Base-by-base conservation (phyloP, 2,113 vertebrate species). In the Mastomys coucha region DNA sequence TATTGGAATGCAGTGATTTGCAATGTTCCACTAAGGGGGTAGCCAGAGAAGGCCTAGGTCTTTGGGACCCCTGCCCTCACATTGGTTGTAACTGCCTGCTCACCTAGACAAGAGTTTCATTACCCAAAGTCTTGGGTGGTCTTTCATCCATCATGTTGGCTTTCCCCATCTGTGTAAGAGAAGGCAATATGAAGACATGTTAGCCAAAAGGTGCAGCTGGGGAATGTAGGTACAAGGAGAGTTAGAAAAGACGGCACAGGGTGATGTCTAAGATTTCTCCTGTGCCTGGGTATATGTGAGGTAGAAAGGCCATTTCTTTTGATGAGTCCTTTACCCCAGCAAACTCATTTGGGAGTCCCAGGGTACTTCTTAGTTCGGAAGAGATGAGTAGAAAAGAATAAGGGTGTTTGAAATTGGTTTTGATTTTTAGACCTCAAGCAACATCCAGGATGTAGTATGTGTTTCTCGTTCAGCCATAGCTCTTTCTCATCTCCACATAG, bases 81-180 rank as follows among this genome's bases (percentile, higher is more conserved):
- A 6, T 5, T 91, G 76, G 7, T 31, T 86, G 51, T 17, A 76
- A 17, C 19, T 58, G 16, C 13, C 20, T 4, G 8, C 22, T 4
- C 63, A 65, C 36, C 49, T 97, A 96, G 84, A 96, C 78, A 42
- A 97, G 89, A 39, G 31, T 53, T 60, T 91, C 96, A 16, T 88
- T 91, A 70, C 13, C 56, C 28, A 94, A 93, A 84, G 70, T 72
- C 10, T 45, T 73, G 24, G 85, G 77, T 49, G 45, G 33, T 69
- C 78, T 97, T 53, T 31, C 9, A 31, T 89, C 13, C 60, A 31
- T 51, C 19, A 69, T 28, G 75, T 36, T 49, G 75, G 12, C 10
- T 85, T 97, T 95, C 90, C 5, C 22, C 22, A 67, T 39, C 97
- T 98, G 81, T 60, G 26, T 36, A 88, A 1, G 70, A n/a, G n/a